These are phyloP conservation scores for Dione juno DNA, from an alignment of 2,888 invertebrate species.

Conservation along the genomic window DNA sequence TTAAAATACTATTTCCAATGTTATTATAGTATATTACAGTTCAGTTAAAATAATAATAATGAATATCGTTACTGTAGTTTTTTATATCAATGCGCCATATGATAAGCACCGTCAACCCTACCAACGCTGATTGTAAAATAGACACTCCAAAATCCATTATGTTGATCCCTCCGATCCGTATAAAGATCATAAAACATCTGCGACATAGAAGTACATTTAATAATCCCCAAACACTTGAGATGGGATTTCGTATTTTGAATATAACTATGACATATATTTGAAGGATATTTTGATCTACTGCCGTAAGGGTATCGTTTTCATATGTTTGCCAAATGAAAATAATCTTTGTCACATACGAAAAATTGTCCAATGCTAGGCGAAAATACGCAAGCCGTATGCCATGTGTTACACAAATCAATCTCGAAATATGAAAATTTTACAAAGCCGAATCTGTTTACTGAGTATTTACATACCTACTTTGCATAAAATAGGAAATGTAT, in stretches of 20 bases:
- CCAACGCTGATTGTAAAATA: slow-evolving; percentile 37
- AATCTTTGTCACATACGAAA: slow-evolving; percentile 28
- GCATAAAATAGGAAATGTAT: slow-evolving; percentile 7
- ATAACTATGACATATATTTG: slow-evolving; percentile 43
- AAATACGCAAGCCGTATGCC: slow-evolving; percentile 47
- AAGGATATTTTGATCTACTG: slow-evolving; percentile 49
- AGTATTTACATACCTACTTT: slow-evolving; percentile 27
- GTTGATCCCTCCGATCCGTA: slow-evolving; percentile 40
- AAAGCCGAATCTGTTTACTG: slow-evolving; percentile 32
- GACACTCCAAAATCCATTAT: slow-evolving; percentile 45
- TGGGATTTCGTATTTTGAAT: slow-evolving; percentile 49
- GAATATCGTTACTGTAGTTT: neutral
- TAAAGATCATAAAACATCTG: slow-evolving; percentile 48
- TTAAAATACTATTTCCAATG: too few species aligned
- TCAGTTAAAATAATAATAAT: neutral
- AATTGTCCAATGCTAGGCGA: slow-evolving; percentile 29
- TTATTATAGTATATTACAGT: too few species aligned
- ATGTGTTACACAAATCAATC: slow-evolving; percentile 44
- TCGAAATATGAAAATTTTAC: slow-evolving; percentile 44
- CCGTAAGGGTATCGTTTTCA: slow-evolving; percentile 45
- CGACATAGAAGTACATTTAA: slow-evolving; percentile 49
- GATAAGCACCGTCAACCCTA: slow-evolving; percentile 40
- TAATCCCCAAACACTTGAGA: slow-evolving; percentile 50
- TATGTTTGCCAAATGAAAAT: slow-evolving; percentile 36
- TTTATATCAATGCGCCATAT: slow-evolving; percentile 26